Evolutionary conservation across 2,888 invertebrate genomes (phyloP), one percentile per base, ranked within the genome.

Genomic region (Parnassius apollo): DNA sequence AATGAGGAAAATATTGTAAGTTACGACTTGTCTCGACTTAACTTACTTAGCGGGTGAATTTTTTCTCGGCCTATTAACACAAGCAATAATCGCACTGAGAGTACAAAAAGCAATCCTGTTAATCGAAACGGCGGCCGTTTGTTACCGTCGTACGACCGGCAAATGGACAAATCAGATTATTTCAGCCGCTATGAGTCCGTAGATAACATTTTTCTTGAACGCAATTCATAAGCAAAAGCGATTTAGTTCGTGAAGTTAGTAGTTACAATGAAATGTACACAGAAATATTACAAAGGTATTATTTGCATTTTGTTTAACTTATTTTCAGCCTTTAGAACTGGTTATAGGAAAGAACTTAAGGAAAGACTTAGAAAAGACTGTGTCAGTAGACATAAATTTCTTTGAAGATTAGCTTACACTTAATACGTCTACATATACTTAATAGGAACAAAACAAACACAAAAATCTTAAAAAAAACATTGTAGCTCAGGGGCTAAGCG

Each of bases 151-250:
- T 72, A 77, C 82, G 81, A 80, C 80, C 84, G 83, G 88, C 84
- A 88, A 91, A 91, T 90, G 91, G 91, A 90, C 90, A 89, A 91
- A 91, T 91, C 91, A 85, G 91, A 91, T 91, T 91, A 90, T 88
- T 91, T 89, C 85, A 85, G 86, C 88, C 89, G 84, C 88, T 89
- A 89, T 87, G 88, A 89, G 85, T 81, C 82, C 77, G 77, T 84
- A 87, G 90, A 89, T 89, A 90, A 85, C 85, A 78, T 76, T 75
- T 72, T 70, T 71, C 66, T 67, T 53, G 48, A 69, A 70, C 50
- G 9, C 69, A 77, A 80, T 66, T 22, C n/a, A 69, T 1, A 61
- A 68, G 74, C 54, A 65, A 63, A 50, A 55, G 62, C 62, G 62
- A 2, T 51, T 50, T 7, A 8, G 18, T 50, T 50, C 7, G 18